Evolutionary conservation across 1,140 invertebrate species (phyloP), one percentile per base, ranked within the genome.

Genomic region (Bombus pyrosoma): DNA sequence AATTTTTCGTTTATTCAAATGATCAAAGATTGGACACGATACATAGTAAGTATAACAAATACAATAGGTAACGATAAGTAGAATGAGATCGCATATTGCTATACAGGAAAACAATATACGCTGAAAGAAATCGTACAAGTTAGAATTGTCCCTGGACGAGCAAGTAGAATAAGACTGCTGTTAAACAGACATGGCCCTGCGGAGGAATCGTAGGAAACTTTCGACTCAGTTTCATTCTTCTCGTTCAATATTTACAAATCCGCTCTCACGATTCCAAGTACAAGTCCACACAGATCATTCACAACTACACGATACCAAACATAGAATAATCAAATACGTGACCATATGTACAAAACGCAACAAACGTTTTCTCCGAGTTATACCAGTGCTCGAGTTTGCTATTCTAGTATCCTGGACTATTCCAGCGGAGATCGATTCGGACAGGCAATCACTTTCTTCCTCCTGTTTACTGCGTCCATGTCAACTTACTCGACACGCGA

Each of bases 201-300:
- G n/a, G 2, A n/a, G n/a, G 12, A 32, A 64, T 2, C 62, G n/a
- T 32, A n/a, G 62, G 5, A 64, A 64, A 64, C 62, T 32, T 64
- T 64, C 62, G n/a, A 64, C 5, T 64, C 13, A n/a, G 28, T 53
- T 74, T 74, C 72, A 10, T 74, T 37, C 68, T 22, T 25, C 72
- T 47, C 72, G 5, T 74, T 47, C 72, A 47, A 74, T 74, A 74
- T 47, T 74, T 74, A 53, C 72, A 18, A 43, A 39, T 74, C n/a
- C 41, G 28, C 4, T 32, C 47, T 47, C 43, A 28, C 41, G 13
- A 32, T 47, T 69, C 68, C 37, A 39, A 72, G 18, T 37, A 43
- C 47, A 25, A 59, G 25, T 37, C 22, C 43, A 57, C 39, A 57
- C 47, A 57, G n/a, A 39, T 73, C 71, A 43, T 18, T 73, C 12